Evolutionary conservation across 2,888 invertebrate species (phyloP), one percentile per base, ranked within the genome.

Genomic region (Epinotia demarniana): DNA sequence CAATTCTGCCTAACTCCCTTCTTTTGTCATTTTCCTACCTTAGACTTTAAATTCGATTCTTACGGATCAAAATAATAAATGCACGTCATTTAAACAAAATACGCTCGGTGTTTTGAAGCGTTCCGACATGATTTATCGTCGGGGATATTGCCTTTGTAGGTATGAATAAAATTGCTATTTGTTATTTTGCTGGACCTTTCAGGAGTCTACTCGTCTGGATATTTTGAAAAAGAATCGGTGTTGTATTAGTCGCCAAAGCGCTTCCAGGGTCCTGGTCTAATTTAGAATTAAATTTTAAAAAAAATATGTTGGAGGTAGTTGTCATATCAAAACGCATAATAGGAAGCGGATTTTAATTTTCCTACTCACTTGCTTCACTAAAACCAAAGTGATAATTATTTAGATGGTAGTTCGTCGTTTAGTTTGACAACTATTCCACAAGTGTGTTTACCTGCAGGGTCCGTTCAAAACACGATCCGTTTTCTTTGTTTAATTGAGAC

Each of bases 21-120:
- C 16, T 61, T 55, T 76, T 39, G 9, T 9, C 9, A 39, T 39
- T 64, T 80, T 78, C 78, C 79, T 19, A 55, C 43, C 60, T 62
- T 43, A 72, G 64, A 49, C 43, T 72, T 72, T 61, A 66, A 61
- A 71, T 57, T 64, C 39, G 16, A 75, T 66, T 72, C 67, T 75
- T 72, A 53, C 19, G 73, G 58, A 75, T 71, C n/a, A 71, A 60
- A 60, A 53, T 55, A 75, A 68, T 71, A 27, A 66, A 49, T 70
- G 49, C 62, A 57, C 63, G 69, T 18, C 46, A 55, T 46, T 68
- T 63, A 12, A 49, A 27, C 46, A 49, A 58, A 64, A 70, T 57
- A 18, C 46, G 58, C 69, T 64, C 23, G 5, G 18, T 62, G 33
- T 60, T 73, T 62, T 57, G 46, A 27, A 57, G 55, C 69, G 19